Evolutionary conservation across 2,888 invertebrate species (phyloP), one percentile per base, ranked within the genome.

Genomic region (Artemia sinica): DNA sequence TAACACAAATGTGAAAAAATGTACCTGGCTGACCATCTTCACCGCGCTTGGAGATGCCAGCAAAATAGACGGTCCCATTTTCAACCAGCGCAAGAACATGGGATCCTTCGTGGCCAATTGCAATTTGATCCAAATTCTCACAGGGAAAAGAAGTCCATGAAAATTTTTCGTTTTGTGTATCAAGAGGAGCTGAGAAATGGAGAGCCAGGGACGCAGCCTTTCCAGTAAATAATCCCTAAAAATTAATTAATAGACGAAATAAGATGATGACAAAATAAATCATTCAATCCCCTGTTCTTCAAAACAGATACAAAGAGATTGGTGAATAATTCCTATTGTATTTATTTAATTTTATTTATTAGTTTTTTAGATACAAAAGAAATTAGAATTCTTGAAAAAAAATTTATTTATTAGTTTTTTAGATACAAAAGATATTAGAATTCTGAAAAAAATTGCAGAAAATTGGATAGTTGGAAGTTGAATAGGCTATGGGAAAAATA

Each of bases 21-120:
- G 76, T 74, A 82, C 84, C 86, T 72, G 84, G 85, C 76, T 95
- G 95, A 0, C 93, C 94, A 77, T 95, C 95, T 79, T 95, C 95
- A 49, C 96, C 95, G 6, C 94, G 82, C 0, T 89, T 84, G 0
- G 95, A 89, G 9, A 90, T 87, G 10, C 96, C 91, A 73, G 82
- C 82, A 79, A 91, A 91, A 76, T 89, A 86, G 0, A 91, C 91
- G 1, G 88, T 85, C 1, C 97, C 97, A 76, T 92, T 92, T 75
- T 95, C 92, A 58, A 92, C 84, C n/a, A 96, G 83, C 50, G 97
- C 78, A 68, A 96, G 81, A 0, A 90, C 91, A 77, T 97, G 93
- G 67, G 89, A 84, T 1, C 94, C 93, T 76, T 97, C 96, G 75
- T 95, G 94, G 0, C 96, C 95, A 3, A 92, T 84, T 0, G 92